Conservation (phyloP, 2,113 vertebrate genomes). For the Dissostichus mawsoni region DNA sequence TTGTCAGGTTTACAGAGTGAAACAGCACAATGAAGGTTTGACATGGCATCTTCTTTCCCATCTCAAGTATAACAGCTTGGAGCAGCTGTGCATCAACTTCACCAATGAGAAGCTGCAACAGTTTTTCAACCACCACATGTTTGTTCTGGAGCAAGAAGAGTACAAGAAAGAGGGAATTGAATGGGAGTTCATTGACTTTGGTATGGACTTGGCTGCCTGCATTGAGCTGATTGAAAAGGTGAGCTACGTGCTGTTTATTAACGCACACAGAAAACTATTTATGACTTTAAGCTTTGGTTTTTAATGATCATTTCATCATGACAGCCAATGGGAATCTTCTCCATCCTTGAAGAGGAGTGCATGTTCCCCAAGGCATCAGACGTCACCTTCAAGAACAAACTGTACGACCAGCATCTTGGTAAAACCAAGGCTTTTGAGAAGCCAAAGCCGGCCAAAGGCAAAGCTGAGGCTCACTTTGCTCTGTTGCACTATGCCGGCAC, state of each 20-base stretch:
- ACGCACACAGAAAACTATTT: not conserved
- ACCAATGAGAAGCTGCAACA: constrained; percentile 95
- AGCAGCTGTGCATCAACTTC: constrained; percentile 94
- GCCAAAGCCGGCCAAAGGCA: constrained; percentile 79
- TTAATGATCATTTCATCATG: constrained; percentile 25
- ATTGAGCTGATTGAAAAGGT: constrained; percentile 93
- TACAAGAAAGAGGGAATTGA: constrained; percentile 93
- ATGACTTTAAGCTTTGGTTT: not conserved
- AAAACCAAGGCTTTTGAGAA: constrained; percentile 82
- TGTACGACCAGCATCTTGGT: constrained; percentile 91
- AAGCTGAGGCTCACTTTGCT: constrained; percentile 81
- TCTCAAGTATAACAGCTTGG: constrained; percentile 90
- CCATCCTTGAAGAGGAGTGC: constrained; percentile 86
- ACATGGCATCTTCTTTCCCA: not conserved
- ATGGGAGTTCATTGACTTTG: constrained; percentile 93
- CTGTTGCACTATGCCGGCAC: constrained; percentile 82
- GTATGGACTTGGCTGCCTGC: constrained; percentile 91
- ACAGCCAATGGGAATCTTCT: constrained; percentile 86
- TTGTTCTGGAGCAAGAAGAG: constrained; percentile 92
- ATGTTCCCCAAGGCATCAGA: constrained; percentile 85
- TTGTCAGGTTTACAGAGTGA: not conserved
- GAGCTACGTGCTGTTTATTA: not conserved
- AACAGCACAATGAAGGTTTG: not conserved
- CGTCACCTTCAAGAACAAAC: constrained; percentile 89
- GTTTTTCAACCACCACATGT: constrained; percentile 92